A percentile compares a stretch with the other conserved stretches of the same genome.
phyloP scores from a whole-genome alignment of 2,797 vertebrate genomes.

The Sebastolobus altivelis region DNA sequence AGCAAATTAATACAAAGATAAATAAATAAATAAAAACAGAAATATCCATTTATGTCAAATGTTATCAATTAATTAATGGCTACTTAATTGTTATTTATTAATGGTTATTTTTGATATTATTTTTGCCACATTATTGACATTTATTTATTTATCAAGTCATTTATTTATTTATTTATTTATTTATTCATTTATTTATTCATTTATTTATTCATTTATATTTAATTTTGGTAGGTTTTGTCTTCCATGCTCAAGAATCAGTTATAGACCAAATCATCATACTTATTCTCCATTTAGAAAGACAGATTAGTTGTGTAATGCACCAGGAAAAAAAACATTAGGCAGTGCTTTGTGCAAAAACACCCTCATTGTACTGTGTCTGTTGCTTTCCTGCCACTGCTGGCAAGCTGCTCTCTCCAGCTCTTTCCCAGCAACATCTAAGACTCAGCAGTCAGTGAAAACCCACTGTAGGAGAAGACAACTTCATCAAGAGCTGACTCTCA shows the following conservation, averaged over 20 bases:
- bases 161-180: too few relatives aligned
- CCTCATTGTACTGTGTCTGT: slow-evolving; percentile 17
- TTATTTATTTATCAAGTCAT: background rate
- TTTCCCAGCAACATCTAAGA: slow-evolving; percentile 53
- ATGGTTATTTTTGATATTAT: too few relatives aligned
- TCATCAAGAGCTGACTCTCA: slow-evolving; percentile 55
- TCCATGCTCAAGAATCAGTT: background rate
- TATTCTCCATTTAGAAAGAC: slow-evolving; percentile 3
- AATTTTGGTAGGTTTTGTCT: too few relatives aligned
- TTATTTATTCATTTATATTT: background rate
- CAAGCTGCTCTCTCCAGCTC: slow-evolving; percentile 44
- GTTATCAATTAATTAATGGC: too few relatives aligned
- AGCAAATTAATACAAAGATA: too few relatives aligned
- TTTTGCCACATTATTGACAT: too few relatives aligned
- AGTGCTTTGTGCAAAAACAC: slow-evolving; percentile 20
- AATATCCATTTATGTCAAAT: too few relatives aligned
- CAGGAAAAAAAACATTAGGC: background rate
- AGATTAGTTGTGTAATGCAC: slow-evolving; percentile 29
- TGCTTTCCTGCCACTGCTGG: slow-evolving; percentile 32
- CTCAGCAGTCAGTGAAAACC: slow-evolving; percentile 36
- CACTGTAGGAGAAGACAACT: slow-evolving; percentile 47
- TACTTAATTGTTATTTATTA: too few relatives aligned
- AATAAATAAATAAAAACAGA: too few relatives aligned
- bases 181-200: background rate
- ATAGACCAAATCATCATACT: background rate